Evolutionary conservation across 2,888 invertebrate genomes (phyloP).

Genomic region (Stratiomys singularior): DNA sequence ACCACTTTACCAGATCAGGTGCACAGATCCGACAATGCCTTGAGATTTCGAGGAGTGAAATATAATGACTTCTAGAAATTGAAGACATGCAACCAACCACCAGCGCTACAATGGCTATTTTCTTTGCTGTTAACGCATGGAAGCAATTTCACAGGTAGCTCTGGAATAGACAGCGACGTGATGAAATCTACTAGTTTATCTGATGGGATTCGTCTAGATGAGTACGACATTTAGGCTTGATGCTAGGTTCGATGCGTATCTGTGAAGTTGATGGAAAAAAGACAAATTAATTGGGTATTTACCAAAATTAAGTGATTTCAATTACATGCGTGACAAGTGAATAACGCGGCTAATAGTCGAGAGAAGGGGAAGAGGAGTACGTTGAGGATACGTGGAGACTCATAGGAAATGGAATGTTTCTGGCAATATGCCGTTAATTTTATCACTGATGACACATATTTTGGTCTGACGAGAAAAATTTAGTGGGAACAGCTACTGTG

Average conservation of each 20-base stretch:
- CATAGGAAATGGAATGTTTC: no score
- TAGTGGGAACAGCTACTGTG: no score
- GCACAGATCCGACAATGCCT: constrained; percentile 36
- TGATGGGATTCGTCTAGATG: constrained; percentile 32
- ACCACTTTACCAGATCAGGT: constrained; percentile 41
- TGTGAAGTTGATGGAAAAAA: not conserved
- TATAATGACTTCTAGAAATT: constrained; percentile 38
- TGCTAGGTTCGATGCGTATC: not conserved
- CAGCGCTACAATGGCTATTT: not conserved
- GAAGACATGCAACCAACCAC: constrained; percentile 29
- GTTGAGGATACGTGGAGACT: no score
- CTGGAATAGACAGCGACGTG: not conserved
- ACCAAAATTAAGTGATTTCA: constrained; percentile 36
- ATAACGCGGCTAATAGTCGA: not conserved
- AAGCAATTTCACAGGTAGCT: constrained; percentile 41
- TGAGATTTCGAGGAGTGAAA: constrained; percentile 5
- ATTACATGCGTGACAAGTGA: constrained; percentile 28
- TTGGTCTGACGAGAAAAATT: no score
- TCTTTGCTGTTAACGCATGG: constrained; percentile 1
- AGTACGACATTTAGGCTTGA: not conserved
- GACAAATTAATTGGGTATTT: constrained; percentile 34
- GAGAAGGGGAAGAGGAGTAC: no score
- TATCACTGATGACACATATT: no score
- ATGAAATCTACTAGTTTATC: constrained; percentile 30
- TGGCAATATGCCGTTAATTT: no score